A percentile compares a stretch with the other conserved stretches of the same genome.
These are phyloP conservation scores for Meriones unguiculatus DNA, from an alignment of 2,113 vertebrate genomes.

Conservation along the genomic window DNA sequence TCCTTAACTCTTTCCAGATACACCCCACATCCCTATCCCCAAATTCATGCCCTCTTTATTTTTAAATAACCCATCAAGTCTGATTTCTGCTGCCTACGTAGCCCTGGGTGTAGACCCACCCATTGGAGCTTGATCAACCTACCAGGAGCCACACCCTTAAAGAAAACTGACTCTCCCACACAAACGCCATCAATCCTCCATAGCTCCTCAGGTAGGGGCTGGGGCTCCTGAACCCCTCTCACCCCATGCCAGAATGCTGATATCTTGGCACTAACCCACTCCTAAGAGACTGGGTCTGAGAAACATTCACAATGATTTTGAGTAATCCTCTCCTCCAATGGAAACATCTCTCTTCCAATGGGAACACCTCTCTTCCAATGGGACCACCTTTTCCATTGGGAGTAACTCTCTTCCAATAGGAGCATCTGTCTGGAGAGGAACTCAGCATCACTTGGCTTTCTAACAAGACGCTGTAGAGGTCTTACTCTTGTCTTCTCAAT, in stretches of 20 bases:
- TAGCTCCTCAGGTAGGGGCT: not conserved
- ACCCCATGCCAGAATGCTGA: not conserved
- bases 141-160: not conserved
- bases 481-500: not conserved
- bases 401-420: not conserved
- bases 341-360: not conserved
- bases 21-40: not conserved
- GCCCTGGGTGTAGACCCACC: not conserved
- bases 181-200: not conserved
- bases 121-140: not conserved
- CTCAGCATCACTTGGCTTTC: not conserved
- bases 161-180: not conserved
- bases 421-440: not conserved
- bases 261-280: not conserved
- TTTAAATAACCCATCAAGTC: not conserved
- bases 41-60: not conserved
- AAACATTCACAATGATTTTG: rapidly evolving
- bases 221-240: not conserved
- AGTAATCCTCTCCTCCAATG: not conserved
- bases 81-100: not conserved
- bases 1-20: not conserved
- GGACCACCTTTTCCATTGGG: not conserved
- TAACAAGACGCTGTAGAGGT: not conserved
- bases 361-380: too few species aligned
- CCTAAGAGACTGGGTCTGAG: not conserved